A percentile compares a stretch with the other conserved stretches of the same genome.
Evolutionary conservation across 2,888 invertebrate genomes (phyloP).

Genomic region (Nomada flava): DNA sequence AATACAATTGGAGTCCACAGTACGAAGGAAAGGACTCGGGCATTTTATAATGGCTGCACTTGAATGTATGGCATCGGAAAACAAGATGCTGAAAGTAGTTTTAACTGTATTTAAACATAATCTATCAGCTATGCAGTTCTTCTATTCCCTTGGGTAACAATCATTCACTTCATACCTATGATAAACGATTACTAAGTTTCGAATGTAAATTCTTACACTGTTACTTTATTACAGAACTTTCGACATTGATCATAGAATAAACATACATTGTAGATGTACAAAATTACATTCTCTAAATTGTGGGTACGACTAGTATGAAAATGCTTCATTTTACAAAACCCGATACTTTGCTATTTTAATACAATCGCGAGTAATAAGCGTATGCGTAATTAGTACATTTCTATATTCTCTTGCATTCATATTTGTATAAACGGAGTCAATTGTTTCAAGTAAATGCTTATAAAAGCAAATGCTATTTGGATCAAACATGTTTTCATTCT

Average conservation of each 20-base stretch:
- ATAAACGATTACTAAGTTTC: not conserved
- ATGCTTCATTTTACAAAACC: conserved; percentile 34
- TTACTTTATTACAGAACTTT: conserved; percentile 34
- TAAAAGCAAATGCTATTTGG: not conserved
- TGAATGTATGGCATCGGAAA: conserved; percentile 90
- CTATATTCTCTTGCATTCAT: conserved; percentile 4
- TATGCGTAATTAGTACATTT: not conserved
- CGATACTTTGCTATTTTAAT: not conserved
- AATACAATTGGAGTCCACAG: conserved; percentile 90
- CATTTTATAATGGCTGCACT: conserved; percentile 92
- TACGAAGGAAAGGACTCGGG: conserved; percentile 92
- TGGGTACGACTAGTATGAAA: conserved; percentile 62
- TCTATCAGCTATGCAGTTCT: conserved; percentile 89
- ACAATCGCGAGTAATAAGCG: not conserved
- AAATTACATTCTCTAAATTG: conserved; percentile 54
- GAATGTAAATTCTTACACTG: not conserved
- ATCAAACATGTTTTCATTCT: not conserved
- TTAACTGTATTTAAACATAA: conserved; percentile 94
- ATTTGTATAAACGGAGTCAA: not conserved
- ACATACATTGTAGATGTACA: conserved; percentile 48
- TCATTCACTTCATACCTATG: conserved; percentile 18
- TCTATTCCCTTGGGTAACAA: conserved; percentile 90
- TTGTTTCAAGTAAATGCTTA: conserved; percentile 6
- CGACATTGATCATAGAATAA: conserved; percentile 28
- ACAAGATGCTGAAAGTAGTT: conserved; percentile 92